Percentiles rank a stretch among this genome's conserved stretches.
Evolutionary conservation across 2,888 invertebrate species (phyloP).

Genomic region (Aphidius colemani): DNA sequence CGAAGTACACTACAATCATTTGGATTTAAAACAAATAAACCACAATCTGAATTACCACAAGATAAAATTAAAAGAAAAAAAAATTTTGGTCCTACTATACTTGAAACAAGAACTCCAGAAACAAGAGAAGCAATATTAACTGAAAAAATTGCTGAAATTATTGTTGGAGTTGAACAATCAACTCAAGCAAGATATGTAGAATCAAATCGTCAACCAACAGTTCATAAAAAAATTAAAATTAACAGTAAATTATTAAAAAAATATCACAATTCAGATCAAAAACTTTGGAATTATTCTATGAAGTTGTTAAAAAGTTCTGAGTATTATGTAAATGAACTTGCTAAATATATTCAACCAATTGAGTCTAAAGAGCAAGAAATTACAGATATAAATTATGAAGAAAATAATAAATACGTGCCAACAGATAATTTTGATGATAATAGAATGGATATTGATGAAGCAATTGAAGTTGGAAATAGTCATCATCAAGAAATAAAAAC

Average conservation of each 20-base stretch:
- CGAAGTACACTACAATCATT: constrained; percentile 49
- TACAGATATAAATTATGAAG: background rate
- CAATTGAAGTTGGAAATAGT: background rate
- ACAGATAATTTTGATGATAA: background rate
- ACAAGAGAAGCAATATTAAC: constrained; percentile 58
- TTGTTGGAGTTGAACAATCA: constrained; percentile 53
- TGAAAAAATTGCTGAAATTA: constrained; percentile 59
- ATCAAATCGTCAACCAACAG: constrained; percentile 11
- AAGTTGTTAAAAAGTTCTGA: background rate
- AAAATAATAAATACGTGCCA: background rate
- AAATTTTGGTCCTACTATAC: constrained; percentile 42
- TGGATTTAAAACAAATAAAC: constrained; percentile 50
- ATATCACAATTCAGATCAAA: constrained; percentile 42
- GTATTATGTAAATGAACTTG: constrained; percentile 22
- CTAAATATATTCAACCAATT: constrained; percentile 8
- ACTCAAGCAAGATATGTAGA: constrained; percentile 40
- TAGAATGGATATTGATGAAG: background rate
- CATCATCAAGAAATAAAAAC: background rate
- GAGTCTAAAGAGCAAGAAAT: background rate
- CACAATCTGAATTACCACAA: constrained; percentile 28
- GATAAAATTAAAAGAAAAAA: constrained; percentile 42
- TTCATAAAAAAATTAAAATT: constrained; percentile 23
- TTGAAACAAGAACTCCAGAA: constrained; percentile 54
- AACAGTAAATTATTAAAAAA: constrained; percentile 43
- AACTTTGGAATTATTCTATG: constrained; percentile 15